These are phyloP conservation scores for Sweltsa coloradensis DNA, from an alignment of 1,140 invertebrate species.

Conservation along the genomic window DNA sequence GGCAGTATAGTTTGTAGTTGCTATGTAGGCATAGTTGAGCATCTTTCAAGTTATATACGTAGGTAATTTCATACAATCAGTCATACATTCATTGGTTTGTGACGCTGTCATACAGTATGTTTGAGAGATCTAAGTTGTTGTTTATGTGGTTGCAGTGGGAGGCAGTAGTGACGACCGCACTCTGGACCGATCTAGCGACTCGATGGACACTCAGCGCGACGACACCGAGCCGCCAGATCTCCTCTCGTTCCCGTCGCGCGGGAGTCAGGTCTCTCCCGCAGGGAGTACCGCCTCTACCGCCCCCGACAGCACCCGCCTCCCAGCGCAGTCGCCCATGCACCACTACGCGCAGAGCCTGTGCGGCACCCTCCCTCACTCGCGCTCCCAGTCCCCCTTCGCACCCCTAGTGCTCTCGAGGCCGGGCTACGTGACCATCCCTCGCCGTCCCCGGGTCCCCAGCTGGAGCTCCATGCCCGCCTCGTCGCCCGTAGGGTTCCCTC, in stretches of 20 bases:
- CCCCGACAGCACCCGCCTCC: conserved; percentile 44
- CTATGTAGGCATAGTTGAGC: too few relatives aligned
- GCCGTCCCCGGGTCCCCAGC: conserved; percentile 64
- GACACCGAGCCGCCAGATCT: conserved; percentile 62
- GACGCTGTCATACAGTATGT: too few relatives aligned
- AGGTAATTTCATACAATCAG: too few relatives aligned
- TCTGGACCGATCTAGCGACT: too few relatives aligned
- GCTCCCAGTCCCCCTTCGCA: conserved; percentile 56
- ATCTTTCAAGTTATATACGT: too few relatives aligned
- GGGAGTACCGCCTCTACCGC: conserved; percentile 63
- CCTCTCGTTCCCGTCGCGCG: conserved; percentile 57
- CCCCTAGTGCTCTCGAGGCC: too few relatives aligned
- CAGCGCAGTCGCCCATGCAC: conserved; percentile 33
- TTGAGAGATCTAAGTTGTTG: too few relatives aligned
- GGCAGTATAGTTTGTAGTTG: too few relatives aligned
- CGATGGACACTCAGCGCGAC: too few relatives aligned
- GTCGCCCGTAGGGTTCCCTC: conserved; percentile 26
- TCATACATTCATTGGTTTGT: too few relatives aligned
- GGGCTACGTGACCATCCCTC: conserved; percentile 72
- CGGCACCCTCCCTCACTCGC: conserved; percentile 56
- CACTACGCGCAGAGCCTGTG: conserved; percentile 38
- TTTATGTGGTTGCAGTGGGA: too few relatives aligned
- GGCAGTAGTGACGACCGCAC: too few relatives aligned
- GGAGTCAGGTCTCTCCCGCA: conserved; percentile 50
- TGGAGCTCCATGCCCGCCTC: conserved; percentile 55